A percentile compares a stretch with the other conserved stretches of the same genome.
Evolutionary conservation across 1,140 invertebrate genomes (phyloP).

Genomic region (Euura saliciscinereae): DNA sequence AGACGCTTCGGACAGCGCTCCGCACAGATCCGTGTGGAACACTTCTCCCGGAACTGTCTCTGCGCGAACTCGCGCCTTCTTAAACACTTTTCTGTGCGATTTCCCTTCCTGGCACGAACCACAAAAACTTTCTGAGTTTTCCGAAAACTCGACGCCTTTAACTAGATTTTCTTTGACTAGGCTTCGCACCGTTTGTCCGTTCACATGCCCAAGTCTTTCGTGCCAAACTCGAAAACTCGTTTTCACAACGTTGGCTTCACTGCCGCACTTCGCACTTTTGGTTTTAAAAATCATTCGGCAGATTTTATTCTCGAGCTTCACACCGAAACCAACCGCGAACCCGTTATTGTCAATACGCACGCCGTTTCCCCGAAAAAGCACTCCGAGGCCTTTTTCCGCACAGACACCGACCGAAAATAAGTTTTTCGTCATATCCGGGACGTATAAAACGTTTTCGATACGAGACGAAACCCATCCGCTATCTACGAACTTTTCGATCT

Average conservation of each 20-base stretch:
- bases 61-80: constrained; percentile 24
- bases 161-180: constrained; percentile 20
- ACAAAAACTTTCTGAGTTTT: constrained; percentile 20
- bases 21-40: constrained; percentile 48
- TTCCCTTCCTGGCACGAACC: constrained; percentile 39
- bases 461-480: constrained; percentile 7
- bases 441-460: constrained; percentile 21
- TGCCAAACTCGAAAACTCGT: constrained; percentile 25
- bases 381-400: constrained; percentile 22
- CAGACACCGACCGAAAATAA: constrained; percentile 27
- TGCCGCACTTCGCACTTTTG: background rate
- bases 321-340: constrained; percentile 24
- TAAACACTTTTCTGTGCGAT: constrained; percentile 33
- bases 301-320: constrained; percentile 2
- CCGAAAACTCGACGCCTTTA: constrained; percentile 11
- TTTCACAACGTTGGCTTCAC: constrained; percentile 12
- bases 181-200: constrained; percentile 16
- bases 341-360: constrained; percentile 21
- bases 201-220: constrained; percentile 24
- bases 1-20: constrained; percentile 39
- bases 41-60: constrained; percentile 27
- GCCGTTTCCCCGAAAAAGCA: constrained; percentile 19
- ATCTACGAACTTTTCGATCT: constrained; percentile 10
- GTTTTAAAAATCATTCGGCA: constrained; percentile 19
- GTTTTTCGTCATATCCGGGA: constrained; percentile 22